Evolutionary conservation across 2,888 invertebrate genomes (phyloP), one percentile per base, ranked within the genome.

Genomic region (Octodonta nipae): DNA sequence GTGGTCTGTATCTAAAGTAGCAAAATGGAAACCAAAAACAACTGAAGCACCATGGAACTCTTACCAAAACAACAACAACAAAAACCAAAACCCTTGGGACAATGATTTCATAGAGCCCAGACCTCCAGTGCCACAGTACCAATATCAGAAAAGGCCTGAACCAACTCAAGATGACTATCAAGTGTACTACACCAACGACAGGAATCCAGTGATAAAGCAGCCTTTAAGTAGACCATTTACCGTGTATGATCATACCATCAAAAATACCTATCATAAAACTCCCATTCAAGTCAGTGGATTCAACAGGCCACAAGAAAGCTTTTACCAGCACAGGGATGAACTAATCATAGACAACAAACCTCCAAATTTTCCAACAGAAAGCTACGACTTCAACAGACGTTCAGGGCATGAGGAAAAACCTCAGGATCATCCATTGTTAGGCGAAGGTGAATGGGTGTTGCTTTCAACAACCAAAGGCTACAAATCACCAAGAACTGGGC

Each of bases 391-490:
- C 6, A 40, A 38, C 20, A 38, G 44, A 22, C 30, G 44, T 17
- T 30, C 31, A 3, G 52, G 54, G n/a, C 45, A 49, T 3, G 45
- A 46, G 15, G 24, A 43, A 5, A 69, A 71, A 49, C 69, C 73
- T 1, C 57, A 64, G 3, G 66, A 68, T 2, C 69, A 76, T 53
- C 78, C 79, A 1, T 65, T 70, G 1, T 66, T 67, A 37, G 76
- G 78, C 1, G 76, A 81, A 37, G 83, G 83, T 1, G 77, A 81
- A 45, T 83, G 83, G 83, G 73, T 83, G 2, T 60, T 83, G 2
- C 58, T 83, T 5, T 81, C 81, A 1, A 80, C 81, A 3, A 83
- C 82, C 7, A 78, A 80, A 60, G 82, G 82, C 1, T 82, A 80
- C 50, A 70, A 73, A 37, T 67, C 68, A 33, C 64, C 64, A 11